Conservation (phyloP, 1,140 invertebrate species). For the Euschistus heros region DNA sequence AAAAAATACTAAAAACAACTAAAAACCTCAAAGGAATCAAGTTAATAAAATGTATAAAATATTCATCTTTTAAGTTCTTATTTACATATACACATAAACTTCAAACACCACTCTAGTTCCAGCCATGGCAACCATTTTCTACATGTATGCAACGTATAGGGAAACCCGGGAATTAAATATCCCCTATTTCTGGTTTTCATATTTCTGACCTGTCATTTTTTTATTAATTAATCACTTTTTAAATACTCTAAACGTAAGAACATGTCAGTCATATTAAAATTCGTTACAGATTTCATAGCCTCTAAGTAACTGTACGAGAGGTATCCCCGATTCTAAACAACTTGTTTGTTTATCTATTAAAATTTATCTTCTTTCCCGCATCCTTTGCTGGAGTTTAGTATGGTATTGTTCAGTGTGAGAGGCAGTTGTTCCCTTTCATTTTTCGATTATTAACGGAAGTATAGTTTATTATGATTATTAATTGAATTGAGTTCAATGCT, state of each 20-base stretch:
- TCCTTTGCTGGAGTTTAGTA: neutral
- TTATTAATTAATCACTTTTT: neutral
- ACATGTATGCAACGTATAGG: conserved; percentile 16
- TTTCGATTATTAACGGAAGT: too few relatives aligned
- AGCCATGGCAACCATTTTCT: conserved; percentile 17
- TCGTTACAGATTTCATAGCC: too few relatives aligned
- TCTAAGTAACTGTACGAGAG: too few relatives aligned
- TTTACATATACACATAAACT: conserved; percentile 17
- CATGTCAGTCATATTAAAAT: too few relatives aligned
- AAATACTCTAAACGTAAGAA: neutral
- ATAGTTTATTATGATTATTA: too few relatives aligned
- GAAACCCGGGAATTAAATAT: conserved; percentile 17
- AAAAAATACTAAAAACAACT: neutral
- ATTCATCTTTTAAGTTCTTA: conserved; percentile 1
- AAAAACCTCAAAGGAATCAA: neutral
- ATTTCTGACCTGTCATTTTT: neutral
- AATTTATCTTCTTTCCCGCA: conserved; percentile 16
- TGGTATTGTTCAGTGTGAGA: neutral
- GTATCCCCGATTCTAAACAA: neutral
- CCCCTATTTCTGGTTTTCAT: conserved; percentile 11
- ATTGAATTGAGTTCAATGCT: too few relatives aligned
- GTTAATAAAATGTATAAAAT: conserved; percentile 16
- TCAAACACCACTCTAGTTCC: conserved; percentile 15
- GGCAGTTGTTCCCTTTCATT: too few relatives aligned
- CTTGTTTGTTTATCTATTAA: conserved; percentile 18